A percentile compares a stretch with the other conserved stretches of the same genome.
Conservation (phyloP, 2,888 invertebrate species). For the Pimpla rufipes region DNA sequence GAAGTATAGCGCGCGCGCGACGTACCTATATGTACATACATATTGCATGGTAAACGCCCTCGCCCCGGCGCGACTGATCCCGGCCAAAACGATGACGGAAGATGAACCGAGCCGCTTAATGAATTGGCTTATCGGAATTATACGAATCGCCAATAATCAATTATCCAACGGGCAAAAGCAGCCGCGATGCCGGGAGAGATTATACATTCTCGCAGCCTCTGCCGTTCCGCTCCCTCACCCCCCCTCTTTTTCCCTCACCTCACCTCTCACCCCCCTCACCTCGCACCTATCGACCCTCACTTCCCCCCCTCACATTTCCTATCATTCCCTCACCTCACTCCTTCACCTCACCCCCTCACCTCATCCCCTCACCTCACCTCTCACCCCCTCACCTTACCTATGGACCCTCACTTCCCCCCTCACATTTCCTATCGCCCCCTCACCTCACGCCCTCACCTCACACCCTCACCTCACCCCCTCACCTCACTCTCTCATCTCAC, state of each 20-base stretch:
- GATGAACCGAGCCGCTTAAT: constrained; percentile 70
- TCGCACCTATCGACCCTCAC: background rate
- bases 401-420: background rate
- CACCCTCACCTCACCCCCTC: too few relatives aligned
- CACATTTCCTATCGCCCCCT: too few relatives aligned
- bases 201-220: constrained; percentile 45
- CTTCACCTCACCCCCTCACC: too few relatives aligned
- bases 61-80: constrained; percentile 39
- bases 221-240: background rate
- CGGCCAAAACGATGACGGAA: constrained; percentile 71
- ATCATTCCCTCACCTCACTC: too few relatives aligned
- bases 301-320: too few relatives aligned
- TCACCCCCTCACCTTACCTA: too few relatives aligned
- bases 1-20: background rate
- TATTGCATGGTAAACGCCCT: constrained; percentile 13
- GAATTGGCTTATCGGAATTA: constrained; percentile 77
- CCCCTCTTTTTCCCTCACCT: background rate
- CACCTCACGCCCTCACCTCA: background rate
- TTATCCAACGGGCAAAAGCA: constrained; percentile 69
- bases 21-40: background rate
- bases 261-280: background rate
- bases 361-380: too few relatives aligned
- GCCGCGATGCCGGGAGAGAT: constrained; percentile 61
- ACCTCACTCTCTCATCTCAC: too few relatives aligned
- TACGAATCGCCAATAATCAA: constrained; percentile 80